Evolutionary conservation across 2,113 vertebrate species (phyloP).

Genomic region (Alligator sinensis): DNA sequence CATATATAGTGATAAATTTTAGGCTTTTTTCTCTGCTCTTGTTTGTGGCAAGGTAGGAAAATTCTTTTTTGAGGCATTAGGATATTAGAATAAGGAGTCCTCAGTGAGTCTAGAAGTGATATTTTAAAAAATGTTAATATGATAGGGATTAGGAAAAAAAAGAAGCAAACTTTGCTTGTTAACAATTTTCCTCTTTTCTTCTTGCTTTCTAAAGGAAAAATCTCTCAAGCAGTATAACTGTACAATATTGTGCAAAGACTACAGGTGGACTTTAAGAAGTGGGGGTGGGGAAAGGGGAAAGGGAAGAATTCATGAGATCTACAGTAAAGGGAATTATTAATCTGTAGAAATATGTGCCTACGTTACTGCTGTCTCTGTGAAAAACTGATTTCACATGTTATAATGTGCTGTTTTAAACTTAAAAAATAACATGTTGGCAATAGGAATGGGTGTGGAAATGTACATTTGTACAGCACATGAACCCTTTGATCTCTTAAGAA

Average conservation of each 20-base stretch:
- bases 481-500: conserved; percentile 49
- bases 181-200: conserved; percentile 18
- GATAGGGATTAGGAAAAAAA: conserved; percentile 30
- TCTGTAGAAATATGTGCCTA: conserved; percentile 59
- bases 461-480: conserved; percentile 31
- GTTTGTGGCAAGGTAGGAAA: background rate
- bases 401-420: conserved; percentile 47
- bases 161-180: conserved; percentile 20
- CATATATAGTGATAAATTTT: background rate
- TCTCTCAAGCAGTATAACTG: conserved; percentile 58
- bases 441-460: conserved; percentile 53
- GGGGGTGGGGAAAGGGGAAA: conserved; percentile 43
- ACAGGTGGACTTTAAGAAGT: conserved; percentile 45
- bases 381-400: conserved; percentile 59
- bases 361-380: conserved; percentile 45
- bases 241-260: conserved; percentile 57
- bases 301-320: conserved; percentile 62
- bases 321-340: conserved; percentile 71
- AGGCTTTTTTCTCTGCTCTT: background rate
- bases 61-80: background rate
- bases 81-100: background rate
- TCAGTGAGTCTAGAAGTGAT: background rate
- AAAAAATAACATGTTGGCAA: conserved; percentile 24
- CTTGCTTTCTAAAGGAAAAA: conserved; percentile 44
- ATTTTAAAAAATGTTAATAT: background rate